Conservation (phyloP, 2,113 vertebrate species). For the Sinocyclocheilus maitianheensis region DNA sequence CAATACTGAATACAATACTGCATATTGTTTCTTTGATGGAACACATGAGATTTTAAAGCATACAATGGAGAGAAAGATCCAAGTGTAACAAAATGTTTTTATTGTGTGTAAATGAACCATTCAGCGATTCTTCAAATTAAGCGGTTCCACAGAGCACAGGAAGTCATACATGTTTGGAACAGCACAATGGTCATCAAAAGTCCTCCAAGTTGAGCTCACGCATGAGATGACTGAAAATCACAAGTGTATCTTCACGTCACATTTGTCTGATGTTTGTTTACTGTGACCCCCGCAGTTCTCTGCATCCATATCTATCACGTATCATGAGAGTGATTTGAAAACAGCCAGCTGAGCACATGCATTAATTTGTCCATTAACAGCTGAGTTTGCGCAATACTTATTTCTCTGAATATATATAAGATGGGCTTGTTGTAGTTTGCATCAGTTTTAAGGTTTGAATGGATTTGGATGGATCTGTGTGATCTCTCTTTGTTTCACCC, state of each 20-base stretch:
- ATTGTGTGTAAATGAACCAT: not conserved
- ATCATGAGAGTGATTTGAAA: constrained; percentile 61
- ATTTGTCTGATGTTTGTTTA: not conserved
- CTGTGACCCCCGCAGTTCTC: not conserved
- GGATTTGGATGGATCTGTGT: no score
- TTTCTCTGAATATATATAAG: no score
- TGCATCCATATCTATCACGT: constrained; percentile 19
- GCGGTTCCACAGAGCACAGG: not conserved
- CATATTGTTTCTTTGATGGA: no score
- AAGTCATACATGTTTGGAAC: not conserved
- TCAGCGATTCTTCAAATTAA: not conserved
- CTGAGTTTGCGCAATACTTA: no score
- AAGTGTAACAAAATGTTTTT: not conserved
- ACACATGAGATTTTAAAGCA: no score
- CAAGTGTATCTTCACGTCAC: not conserved
- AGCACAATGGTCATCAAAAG: not conserved
- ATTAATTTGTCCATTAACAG: no score
- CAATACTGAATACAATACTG: no score
- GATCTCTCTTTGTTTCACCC: no score
- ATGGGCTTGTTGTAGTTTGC: no score
- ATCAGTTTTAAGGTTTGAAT: no score
- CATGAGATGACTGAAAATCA: not conserved
- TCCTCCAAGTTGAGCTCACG: not conserved
- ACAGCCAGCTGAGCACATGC: constrained; percentile 84
- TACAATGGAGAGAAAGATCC: no score